Evolutionary conservation across 2,888 invertebrate genomes (phyloP).

Genomic region (Anarsia innoxiella): DNA sequence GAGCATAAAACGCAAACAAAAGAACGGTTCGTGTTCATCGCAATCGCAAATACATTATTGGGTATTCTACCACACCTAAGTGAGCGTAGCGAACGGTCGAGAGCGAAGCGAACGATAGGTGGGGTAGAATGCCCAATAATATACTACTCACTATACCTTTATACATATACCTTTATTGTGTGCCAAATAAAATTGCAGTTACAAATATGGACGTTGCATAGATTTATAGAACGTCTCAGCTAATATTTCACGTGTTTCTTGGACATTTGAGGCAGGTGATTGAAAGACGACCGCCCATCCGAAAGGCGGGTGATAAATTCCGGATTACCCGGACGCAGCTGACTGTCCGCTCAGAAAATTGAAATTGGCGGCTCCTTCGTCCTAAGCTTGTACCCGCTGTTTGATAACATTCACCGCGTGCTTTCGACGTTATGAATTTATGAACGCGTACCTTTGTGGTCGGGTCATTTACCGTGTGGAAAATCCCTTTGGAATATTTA

Average conservation of each 20-base stretch:
- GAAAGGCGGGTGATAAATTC: constrained; percentile 48
- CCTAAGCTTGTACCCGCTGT: constrained; percentile 25
- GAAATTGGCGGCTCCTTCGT: constrained; percentile 40
- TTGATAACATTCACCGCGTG: constrained; percentile 33
- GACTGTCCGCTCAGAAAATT: constrained; percentile 54
- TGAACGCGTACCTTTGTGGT: constrained; percentile 17
- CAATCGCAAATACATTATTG: no score
- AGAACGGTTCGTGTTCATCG: no score
- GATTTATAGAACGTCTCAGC: not conserved
- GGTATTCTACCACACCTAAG: no score
- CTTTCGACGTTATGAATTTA: constrained; percentile 25
- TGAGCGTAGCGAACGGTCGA: no score
- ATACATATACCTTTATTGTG: no score
- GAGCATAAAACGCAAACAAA: no score
- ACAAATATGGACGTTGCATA: no score
- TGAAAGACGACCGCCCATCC: constrained; percentile 48
- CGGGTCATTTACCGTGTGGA: constrained; percentile 14
- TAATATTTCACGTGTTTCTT: constrained; percentile 3
- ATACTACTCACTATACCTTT: no score
- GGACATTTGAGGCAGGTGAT: constrained; percentile 38
- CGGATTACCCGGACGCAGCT: constrained; percentile 46
- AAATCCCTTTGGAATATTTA: constrained; percentile 14
- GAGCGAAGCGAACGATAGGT: no score
- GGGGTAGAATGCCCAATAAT: no score
- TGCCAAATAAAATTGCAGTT: no score